These are phyloP conservation scores for Ophthalmolycus amberensis DNA, from an alignment of 2,113 vertebrate species.

Conservation along the genomic window DNA sequence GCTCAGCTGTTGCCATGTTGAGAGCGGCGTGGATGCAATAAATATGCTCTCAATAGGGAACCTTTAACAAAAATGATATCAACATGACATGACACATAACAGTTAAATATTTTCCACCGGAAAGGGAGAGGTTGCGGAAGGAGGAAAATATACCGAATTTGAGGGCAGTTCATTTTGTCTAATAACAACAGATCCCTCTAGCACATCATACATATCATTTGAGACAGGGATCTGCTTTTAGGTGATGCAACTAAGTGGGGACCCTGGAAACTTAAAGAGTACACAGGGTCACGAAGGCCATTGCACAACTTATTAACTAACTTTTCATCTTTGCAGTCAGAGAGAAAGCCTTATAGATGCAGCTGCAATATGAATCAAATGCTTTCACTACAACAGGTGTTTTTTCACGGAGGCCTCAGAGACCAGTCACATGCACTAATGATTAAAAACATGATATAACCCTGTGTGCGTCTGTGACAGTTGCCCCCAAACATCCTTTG, in stretches of 20 bases:
- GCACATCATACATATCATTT: conserved; percentile 62
- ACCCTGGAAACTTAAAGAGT: not conserved
- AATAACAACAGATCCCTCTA: conserved; percentile 52
- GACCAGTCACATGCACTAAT: conserved; percentile 35
- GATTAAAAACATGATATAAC: conserved; percentile 56
- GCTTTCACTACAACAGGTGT: conserved; percentile 53
- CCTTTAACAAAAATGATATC: not conserved
- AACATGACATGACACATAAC: not conserved
- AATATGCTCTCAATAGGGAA: not conserved
- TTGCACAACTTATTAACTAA: not conserved
- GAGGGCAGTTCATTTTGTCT: conserved; percentile 38
- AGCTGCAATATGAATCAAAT: conserved; percentile 29
- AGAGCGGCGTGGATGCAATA: not conserved
- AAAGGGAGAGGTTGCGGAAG: not conserved
- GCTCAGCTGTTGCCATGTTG: not conserved
- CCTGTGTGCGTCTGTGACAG: conserved; percentile 1
- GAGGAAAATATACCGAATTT: conserved; percentile 8
- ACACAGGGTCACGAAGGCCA: not conserved
- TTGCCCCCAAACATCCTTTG: conserved; percentile 49
- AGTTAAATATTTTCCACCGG: not conserved
- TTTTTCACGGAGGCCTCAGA: conserved; percentile 29
- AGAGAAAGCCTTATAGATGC: not conserved
- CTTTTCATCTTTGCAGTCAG: not conserved
- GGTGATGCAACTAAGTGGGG: conserved; percentile 18
- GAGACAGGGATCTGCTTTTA: conserved; percentile 48